A percentile compares a stretch with the other conserved stretches of the same genome.
Conservation (phyloP, 1,140 invertebrate genomes). For the Vollenhovia emeryi region DNA sequence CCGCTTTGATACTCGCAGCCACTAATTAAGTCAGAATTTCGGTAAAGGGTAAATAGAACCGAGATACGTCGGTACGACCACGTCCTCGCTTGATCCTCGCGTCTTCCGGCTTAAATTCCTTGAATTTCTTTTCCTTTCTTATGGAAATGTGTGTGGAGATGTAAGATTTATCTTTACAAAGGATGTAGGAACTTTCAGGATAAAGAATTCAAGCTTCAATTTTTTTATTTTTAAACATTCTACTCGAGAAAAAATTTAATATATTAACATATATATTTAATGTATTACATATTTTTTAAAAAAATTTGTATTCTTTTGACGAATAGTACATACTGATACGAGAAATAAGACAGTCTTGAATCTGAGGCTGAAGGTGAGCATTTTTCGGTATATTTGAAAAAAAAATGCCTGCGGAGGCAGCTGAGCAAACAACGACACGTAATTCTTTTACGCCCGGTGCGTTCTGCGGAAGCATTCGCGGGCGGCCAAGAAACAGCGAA, state of each 20-base stretch:
- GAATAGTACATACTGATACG: not conserved
- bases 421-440: not conserved
- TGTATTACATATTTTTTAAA: not conserved
- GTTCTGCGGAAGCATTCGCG: not conserved
- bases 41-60: not conserved
- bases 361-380: not conserved
- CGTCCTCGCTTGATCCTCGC: not conserved
- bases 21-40: constrained; percentile 7
- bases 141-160: not conserved
- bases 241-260: not conserved
- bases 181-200: not conserved
- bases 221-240: not conserved
- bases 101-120: not conserved
- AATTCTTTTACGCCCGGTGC: not conserved
- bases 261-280: not conserved
- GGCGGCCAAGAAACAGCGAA: not conserved
- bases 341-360: not conserved
- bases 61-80: too few relatives aligned
- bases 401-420: not conserved
- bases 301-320: not conserved
- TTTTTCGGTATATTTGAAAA: not conserved
- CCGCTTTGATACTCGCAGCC: not conserved
- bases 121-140: not conserved
- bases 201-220: not conserved
- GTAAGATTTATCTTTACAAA: not conserved